Evolutionary conservation across 2,113 vertebrate genomes (phyloP).

Genomic region (Atlantisia rogersi): DNA sequence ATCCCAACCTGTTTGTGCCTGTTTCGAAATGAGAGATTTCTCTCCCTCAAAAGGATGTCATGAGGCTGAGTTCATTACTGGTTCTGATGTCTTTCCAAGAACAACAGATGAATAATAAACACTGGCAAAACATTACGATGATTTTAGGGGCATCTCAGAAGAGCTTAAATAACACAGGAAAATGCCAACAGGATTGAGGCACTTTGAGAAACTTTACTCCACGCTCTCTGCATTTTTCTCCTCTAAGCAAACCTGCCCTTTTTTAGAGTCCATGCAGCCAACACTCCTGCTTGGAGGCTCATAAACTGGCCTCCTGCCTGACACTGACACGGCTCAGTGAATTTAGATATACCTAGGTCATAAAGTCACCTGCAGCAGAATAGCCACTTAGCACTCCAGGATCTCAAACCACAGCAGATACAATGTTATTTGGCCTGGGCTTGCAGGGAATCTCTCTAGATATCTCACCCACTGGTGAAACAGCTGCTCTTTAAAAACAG

Average conservation of each 20-base stretch:
- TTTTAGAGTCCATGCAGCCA: neutral
- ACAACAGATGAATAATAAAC: neutral
- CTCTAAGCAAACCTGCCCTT: neutral
- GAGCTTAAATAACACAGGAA: neutral
- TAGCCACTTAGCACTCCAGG: neutral
- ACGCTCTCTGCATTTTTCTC: neutral
- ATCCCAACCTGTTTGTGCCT: neutral
- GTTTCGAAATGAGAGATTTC: neutral
- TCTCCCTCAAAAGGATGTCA: neutral
- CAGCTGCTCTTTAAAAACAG: conserved; percentile 33
- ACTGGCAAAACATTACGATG: neutral
- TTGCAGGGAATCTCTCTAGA: neutral
- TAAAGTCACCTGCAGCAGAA: neutral
- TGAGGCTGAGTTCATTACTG: neutral
- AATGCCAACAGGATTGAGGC: neutral
- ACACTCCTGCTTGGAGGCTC: neutral
- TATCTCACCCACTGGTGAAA: neutral
- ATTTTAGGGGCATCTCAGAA: neutral
- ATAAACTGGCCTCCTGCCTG: neutral
- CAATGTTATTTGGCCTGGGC: neutral
- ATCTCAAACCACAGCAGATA: neutral
- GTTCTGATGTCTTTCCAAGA: neutral
- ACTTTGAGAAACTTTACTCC: neutral
- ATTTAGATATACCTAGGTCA: neutral
- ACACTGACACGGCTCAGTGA: neutral